Percentiles rank a stretch among this genome's conserved stretches.
phyloP scores from a whole-genome alignment of 2,888 invertebrate genomes.

The Orthosia gracilis region DNA sequence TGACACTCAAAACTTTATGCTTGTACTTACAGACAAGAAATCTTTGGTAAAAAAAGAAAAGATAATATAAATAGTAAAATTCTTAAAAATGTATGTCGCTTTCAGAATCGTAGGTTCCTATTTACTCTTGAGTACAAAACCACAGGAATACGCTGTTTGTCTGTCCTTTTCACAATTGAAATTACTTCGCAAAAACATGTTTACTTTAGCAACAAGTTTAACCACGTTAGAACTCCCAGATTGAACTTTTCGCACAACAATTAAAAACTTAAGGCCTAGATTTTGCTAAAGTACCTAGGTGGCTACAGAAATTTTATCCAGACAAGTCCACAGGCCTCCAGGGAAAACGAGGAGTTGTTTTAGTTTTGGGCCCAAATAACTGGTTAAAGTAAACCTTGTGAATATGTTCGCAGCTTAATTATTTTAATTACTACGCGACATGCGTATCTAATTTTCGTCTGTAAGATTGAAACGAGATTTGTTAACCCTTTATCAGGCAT shows the following conservation, averaged over 20 bases:
- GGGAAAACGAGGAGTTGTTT: slow-evolving; percentile 51
- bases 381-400: slow-evolving; percentile 32
- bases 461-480: not conserved
- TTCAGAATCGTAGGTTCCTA: not conserved
- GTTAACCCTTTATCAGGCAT: too few species aligned
- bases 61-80: too few species aligned
- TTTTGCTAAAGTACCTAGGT: slow-evolving; percentile 39
- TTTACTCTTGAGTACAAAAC: not conserved
- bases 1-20: too few species aligned
- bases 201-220: slow-evolving; percentile 41
- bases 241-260: slow-evolving; percentile 50
- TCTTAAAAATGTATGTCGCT: too few species aligned
- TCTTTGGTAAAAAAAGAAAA: too few species aligned
- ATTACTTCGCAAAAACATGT: slow-evolving; percentile 30
- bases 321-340: slow-evolving; percentile 33
- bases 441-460: not conserved
- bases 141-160: not conserved
- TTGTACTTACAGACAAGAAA: too few species aligned
- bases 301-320: slow-evolving; percentile 44
- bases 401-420: slow-evolving; percentile 31
- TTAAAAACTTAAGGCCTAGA: slow-evolving; percentile 60
- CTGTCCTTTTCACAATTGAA: slow-evolving; percentile 32
- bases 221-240: slow-evolving; percentile 44
- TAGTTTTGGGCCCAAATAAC: slow-evolving; percentile 40
- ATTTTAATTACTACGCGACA: slow-evolving; percentile 17